Percentiles rank a stretch among this genome's conserved stretches.
phyloP scores from a whole-genome alignment of 2,113 vertebrate species.

The Calypte anna region DNA sequence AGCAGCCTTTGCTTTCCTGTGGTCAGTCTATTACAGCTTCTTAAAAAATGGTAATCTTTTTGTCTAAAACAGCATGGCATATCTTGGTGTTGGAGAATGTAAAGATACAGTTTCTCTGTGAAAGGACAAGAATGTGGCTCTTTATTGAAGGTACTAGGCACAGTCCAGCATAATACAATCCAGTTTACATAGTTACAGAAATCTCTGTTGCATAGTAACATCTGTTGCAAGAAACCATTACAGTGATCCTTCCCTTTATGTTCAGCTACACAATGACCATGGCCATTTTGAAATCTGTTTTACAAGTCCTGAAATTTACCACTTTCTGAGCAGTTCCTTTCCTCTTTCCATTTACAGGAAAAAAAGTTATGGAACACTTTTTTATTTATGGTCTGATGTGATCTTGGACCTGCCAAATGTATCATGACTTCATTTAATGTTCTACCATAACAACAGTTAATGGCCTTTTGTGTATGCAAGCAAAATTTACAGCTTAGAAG shows the following conservation, averaged over 20 bases:
- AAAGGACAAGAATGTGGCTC: neutral
- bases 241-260: neutral
- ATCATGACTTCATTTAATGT: neutral
- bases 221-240: neutral
- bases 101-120: neutral
- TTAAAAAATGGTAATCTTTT: neutral
- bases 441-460: neutral
- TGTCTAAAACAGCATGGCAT: neutral
- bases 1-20: neutral
- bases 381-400: neutral
- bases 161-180: neutral
- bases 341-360: neutral
- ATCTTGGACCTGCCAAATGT: neutral
- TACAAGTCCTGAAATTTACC: neutral
- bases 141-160: neutral
- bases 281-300: neutral
- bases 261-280: neutral
- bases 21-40: neutral
- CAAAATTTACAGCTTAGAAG: neutral
- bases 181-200: neutral
- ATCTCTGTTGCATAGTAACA: neutral
- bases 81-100: neutral
- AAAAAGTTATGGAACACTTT: neutral
- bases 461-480: neutral
- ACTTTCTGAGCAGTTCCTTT: neutral